These are phyloP conservation scores for Pelmatolapia mariae DNA, from an alignment of 2,113 vertebrate species.

Conservation along the genomic window DNA sequence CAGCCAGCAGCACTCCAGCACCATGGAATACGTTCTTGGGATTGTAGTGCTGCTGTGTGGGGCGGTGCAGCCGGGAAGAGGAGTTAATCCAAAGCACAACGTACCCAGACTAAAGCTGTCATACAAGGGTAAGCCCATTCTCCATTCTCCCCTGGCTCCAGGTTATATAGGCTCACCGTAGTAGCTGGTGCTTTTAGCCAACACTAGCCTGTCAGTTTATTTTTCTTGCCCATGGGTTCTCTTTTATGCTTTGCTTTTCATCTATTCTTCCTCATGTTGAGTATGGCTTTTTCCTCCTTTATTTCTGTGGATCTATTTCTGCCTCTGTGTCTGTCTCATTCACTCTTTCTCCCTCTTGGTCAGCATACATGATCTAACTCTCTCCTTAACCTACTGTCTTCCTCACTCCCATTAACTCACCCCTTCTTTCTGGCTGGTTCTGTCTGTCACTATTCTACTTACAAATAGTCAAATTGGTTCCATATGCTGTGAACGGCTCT, in stretches of 20 bases:
- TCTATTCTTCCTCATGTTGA: constrained; percentile 32
- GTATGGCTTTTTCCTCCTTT: constrained; percentile 27
- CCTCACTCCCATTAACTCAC: constrained; percentile 25
- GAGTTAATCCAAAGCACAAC: constrained; percentile 84
- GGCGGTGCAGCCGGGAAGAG: constrained; percentile 79
- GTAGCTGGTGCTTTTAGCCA: constrained; percentile 11
- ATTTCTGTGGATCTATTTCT: constrained; percentile 34
- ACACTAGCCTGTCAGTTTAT: neutral
- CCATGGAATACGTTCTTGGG: constrained; percentile 92
- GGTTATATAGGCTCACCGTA: neutral
- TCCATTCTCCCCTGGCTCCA: constrained; percentile 13
- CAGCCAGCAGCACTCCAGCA: constrained; percentile 66
- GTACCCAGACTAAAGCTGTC: constrained; percentile 93
- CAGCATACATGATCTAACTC: constrained; percentile 22
- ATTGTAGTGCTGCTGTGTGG: constrained; percentile 86
- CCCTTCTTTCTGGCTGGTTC: constrained; percentile 2
- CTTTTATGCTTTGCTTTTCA: constrained; percentile 41
- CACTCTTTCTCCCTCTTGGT: constrained; percentile 35
- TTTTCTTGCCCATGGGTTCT: constrained; percentile 20
- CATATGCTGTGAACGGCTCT: constrained; percentile 62
- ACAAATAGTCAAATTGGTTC: constrained; percentile 67
- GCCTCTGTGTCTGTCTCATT: constrained; percentile 10
- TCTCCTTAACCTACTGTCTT: constrained; percentile 9
- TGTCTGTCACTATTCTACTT: constrained; percentile 28
- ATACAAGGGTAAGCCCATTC: constrained; percentile 86